A percentile compares a stretch with the other conserved stretches of the same genome.
Evolutionary conservation across 23 tunicate species (phyloP).

Genomic region (Botrylloides violaceus): DNA sequence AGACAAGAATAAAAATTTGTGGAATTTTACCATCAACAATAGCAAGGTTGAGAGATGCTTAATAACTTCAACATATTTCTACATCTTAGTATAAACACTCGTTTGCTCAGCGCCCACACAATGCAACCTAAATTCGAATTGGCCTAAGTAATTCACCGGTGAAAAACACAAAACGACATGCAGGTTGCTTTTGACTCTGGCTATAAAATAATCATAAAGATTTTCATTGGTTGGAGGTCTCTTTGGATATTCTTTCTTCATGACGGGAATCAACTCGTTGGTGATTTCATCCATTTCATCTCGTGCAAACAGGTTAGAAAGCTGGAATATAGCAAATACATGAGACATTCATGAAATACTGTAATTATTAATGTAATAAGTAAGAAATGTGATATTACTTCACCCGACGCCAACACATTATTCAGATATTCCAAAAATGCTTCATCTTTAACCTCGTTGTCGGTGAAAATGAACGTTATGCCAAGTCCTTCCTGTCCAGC

Average conservation of each 20-base stretch:
- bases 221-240: constrained; percentile 88
- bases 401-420: constrained; percentile 91
- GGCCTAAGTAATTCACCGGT: constrained; percentile 36
- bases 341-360: neutral
- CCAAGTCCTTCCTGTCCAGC: constrained; percentile 91
- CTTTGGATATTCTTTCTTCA: constrained; percentile 81
- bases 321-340: constrained; percentile 29
- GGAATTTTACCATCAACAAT: too few relatives aligned
- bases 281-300: constrained; percentile 87
- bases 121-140: too few relatives aligned
- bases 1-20: too few relatives aligned
- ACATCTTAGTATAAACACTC: too few relatives aligned
- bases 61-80: too few relatives aligned
- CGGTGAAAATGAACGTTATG: constrained; percentile 87
- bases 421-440: constrained; percentile 92
- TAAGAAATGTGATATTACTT: too few relatives aligned
- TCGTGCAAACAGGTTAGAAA: constrained; percentile 82
- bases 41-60: too few relatives aligned
- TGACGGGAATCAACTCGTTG: constrained; percentile 65
- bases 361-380: too few relatives aligned
- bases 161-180: constrained; percentile 86
- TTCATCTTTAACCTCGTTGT: constrained; percentile 91
- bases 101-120: too few relatives aligned
- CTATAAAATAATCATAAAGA: constrained; percentile 76
- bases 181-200: constrained; percentile 76